These are phyloP conservation scores for Osmerus mordax DNA, from an alignment of 2,113 vertebrate genomes.

Conservation along the genomic window DNA sequence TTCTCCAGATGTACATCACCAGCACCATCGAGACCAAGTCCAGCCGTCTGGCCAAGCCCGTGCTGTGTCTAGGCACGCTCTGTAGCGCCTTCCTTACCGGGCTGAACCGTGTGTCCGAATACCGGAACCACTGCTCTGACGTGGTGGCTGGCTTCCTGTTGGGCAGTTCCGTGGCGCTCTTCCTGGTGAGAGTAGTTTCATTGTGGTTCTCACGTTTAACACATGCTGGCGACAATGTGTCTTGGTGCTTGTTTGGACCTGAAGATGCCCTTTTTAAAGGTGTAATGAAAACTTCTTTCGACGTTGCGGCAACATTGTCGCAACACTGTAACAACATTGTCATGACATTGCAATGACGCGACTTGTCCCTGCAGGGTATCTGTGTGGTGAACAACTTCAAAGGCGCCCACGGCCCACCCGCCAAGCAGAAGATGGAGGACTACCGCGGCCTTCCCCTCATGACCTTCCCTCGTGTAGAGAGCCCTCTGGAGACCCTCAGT, in stretches of 20 bases:
- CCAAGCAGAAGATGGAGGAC: slow-evolving; percentile 89
- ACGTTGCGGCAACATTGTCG: too few species aligned
- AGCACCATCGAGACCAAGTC: slow-evolving; percentile 98
- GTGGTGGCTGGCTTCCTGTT: slow-evolving; percentile 94
- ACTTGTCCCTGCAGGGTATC: slow-evolving; percentile 74
- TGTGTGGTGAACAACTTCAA: slow-evolving; percentile 98
- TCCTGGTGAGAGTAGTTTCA: slow-evolving; percentile 78
- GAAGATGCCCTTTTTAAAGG: too few species aligned
- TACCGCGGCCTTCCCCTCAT: slow-evolving; percentile 89
- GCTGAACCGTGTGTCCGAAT: slow-evolving; percentile 93
- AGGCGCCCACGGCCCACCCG: slow-evolving; percentile 77
- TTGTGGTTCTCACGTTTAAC: not conserved
- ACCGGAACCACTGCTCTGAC: slow-evolving; percentile 95
- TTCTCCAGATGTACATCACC: slow-evolving; percentile 96
- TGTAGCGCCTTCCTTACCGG: slow-evolving; percentile 93
- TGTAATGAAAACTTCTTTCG: too few species aligned
- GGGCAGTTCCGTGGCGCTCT: slow-evolving; percentile 88
- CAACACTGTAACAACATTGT: too few species aligned
- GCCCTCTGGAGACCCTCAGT: slow-evolving; percentile 94
- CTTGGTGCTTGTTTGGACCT: not conserved
- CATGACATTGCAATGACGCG: too few species aligned
- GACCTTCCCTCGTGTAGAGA: slow-evolving; percentile 96
- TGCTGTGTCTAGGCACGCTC: slow-evolving; percentile 90
- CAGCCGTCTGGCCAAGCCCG: slow-evolving; percentile 93
- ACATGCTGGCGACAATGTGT: too few species aligned